Conservation (phyloP, 2,113 vertebrate genomes). For the Chionis minor region DNA sequence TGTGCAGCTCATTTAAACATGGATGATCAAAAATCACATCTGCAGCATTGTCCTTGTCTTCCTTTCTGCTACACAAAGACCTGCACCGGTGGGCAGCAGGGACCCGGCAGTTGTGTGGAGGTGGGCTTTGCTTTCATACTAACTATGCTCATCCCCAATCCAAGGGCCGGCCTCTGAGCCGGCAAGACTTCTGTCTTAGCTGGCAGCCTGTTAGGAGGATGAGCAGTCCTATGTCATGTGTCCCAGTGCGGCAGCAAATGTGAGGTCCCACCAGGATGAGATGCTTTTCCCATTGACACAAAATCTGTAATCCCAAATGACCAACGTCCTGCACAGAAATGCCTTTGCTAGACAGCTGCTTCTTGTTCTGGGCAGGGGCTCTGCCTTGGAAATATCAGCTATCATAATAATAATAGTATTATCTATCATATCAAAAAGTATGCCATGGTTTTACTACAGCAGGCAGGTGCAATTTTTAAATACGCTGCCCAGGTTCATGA, state of each 20-base stretch:
- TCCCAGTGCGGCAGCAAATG: background rate
- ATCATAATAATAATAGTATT: background rate
- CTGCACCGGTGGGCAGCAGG: slow-evolving; percentile 38
- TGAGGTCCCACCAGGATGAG: slow-evolving; percentile 25
- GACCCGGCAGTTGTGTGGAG: slow-evolving; percentile 37
- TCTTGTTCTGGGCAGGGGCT: background rate
- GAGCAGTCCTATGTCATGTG: background rate
- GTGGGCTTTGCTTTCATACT: slow-evolving; percentile 48
- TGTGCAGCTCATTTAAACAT: slow-evolving; percentile 50
- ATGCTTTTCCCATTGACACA: slow-evolving; percentile 8
- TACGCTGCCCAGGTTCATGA: background rate
- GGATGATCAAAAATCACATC: slow-evolving; percentile 50
- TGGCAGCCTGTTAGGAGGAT: background rate
- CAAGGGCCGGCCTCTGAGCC: background rate
- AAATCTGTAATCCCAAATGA: background rate
- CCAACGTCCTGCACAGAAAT: background rate
- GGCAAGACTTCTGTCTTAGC: background rate
- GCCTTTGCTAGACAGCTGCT: background rate
- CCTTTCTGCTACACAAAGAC: slow-evolving; percentile 41
- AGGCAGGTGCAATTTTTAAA: slow-evolving; percentile 56
- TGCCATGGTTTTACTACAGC: slow-evolving; percentile 35
- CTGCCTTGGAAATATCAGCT: background rate
- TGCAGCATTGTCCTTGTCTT: slow-evolving; percentile 16
- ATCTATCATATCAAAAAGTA: slow-evolving; percentile 40
- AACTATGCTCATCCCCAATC: background rate